Conservation (phyloP, 2,797 vertebrate genomes). For the Cottoperca gobio region DNA sequence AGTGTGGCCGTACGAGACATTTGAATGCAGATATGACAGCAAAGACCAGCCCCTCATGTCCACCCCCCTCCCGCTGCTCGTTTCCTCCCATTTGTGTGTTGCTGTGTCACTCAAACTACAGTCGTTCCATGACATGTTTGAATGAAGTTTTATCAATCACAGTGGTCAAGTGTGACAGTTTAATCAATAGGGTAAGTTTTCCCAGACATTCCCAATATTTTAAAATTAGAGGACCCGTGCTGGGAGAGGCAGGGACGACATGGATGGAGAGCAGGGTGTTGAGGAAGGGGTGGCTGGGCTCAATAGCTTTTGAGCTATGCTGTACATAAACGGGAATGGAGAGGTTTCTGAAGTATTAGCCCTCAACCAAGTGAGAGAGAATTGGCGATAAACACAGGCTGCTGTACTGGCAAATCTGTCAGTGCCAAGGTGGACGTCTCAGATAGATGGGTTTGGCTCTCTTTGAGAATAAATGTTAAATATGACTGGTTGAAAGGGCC, state of each 20-base stretch:
- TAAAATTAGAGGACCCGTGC: slow-evolving; percentile 28
- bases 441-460: slow-evolving; percentile 45
- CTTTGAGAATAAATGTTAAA: slow-evolving; percentile 67
- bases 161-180: slow-evolving; percentile 74
- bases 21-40: slow-evolving; percentile 70
- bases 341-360: slow-evolving; percentile 62
- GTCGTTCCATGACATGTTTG: slow-evolving; percentile 74
- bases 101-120: slow-evolving; percentile 66
- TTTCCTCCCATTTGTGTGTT: slow-evolving; percentile 51
- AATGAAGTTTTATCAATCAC: slow-evolving; percentile 83
- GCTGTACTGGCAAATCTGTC: slow-evolving; percentile 62
- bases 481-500: slow-evolving; percentile 54
- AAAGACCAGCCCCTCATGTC: slow-evolving; percentile 37
- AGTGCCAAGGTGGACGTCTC: slow-evolving; percentile 37
- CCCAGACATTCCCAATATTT: slow-evolving; percentile 67
- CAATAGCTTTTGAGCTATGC: slow-evolving; percentile 29
- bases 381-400: slow-evolving; percentile 63
- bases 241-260: background rate
- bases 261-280: background rate
- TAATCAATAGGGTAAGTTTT: slow-evolving; percentile 77
- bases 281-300: slow-evolving; percentile 13
- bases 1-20: slow-evolving; percentile 16
- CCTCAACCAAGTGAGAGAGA: slow-evolving; percentile 64
- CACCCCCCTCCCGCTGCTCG: background rate
- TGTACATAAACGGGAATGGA: slow-evolving; percentile 54